Percentiles rank a stretch among this genome's conserved stretches.
These are phyloP conservation scores for Mesoligia furuncula DNA, from an alignment of 2,888 invertebrate genomes.

Conservation along the genomic window DNA sequence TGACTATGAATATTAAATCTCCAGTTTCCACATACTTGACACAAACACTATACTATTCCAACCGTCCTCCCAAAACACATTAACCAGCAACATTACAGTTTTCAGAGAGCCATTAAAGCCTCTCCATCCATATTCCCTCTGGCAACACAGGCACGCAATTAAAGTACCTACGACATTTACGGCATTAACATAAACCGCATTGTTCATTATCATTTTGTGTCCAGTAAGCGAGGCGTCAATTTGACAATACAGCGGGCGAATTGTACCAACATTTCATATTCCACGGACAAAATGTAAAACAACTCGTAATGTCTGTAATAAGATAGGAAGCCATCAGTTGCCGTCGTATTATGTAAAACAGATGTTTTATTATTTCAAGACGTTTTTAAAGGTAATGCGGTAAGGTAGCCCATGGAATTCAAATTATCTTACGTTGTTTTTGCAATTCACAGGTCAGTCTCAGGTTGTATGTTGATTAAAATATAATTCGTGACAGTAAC, in stretches of 20 bases:
- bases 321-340: slow-evolving; percentile 42
- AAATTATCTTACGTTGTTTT: background rate
- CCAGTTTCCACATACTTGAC: background rate
- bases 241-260: slow-evolving; percentile 50
- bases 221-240: slow-evolving; percentile 60
- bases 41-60: background rate
- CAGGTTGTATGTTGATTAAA: background rate
- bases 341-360: slow-evolving; percentile 47
- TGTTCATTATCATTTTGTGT: slow-evolving; percentile 62
- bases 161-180: slow-evolving; percentile 54
- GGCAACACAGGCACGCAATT: slow-evolving; percentile 59
- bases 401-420: background rate
- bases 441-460: background rate
- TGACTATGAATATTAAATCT: background rate
- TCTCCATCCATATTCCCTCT: slow-evolving; percentile 29
- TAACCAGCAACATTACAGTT: slow-evolving; percentile 4
- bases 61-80: background rate
- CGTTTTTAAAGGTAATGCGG: slow-evolving; percentile 1
- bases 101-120: slow-evolving; percentile 10
- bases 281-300: slow-evolving; percentile 58
- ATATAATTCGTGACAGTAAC: background rate
- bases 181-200: slow-evolving; percentile 63
- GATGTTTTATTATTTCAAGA: slow-evolving; percentile 46
- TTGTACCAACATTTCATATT: slow-evolving; percentile 52
- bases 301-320: slow-evolving; percentile 48